Evolutionary conservation across 1,140 invertebrate genomes (phyloP).

Genomic region (Aphaenogaster floridana): DNA sequence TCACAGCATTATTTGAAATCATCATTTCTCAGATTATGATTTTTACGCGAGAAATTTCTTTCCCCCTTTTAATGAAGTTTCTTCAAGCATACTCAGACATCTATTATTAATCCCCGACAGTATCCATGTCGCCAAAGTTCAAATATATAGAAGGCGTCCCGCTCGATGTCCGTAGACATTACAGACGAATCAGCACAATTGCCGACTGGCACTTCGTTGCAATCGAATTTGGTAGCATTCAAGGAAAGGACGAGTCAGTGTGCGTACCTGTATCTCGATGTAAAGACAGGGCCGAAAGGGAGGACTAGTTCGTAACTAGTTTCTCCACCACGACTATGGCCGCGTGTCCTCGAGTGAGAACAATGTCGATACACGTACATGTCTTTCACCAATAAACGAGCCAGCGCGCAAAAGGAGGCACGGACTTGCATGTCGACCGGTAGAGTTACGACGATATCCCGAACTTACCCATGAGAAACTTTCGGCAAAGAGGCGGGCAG

Average conservation of each 20-base stretch:
- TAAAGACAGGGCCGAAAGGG: conserved; percentile 73
- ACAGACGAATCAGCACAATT: conserved; percentile 37
- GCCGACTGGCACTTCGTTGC: conserved; percentile 27
- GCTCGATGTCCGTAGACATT: conserved; percentile 29
- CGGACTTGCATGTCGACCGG: conserved; percentile 61
- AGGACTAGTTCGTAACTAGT: conserved; percentile 82
- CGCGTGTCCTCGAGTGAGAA: conserved; percentile 69
- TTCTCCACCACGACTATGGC: conserved; percentile 68
- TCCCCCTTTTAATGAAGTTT: background rate
- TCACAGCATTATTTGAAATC: background rate
- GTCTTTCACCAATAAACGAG: conserved; percentile 50
- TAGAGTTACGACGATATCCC: conserved; percentile 76
- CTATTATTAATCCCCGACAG: conserved; percentile 47
- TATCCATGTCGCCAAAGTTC: conserved; percentile 8
- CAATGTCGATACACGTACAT: conserved; percentile 73
- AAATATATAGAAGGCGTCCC: conserved; percentile 5
- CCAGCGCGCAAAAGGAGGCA: conserved; percentile 32
- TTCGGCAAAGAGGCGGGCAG: conserved; percentile 71
- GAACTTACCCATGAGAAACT: conserved; percentile 74
- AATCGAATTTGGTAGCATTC: conserved; percentile 42
- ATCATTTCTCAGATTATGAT: background rate
- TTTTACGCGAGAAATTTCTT: background rate
- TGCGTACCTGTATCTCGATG: conserved; percentile 54
- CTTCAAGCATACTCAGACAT: background rate
- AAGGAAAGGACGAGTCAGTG: conserved; percentile 28